A percentile compares a stretch with the other conserved stretches of the same genome.
Evolutionary conservation across 2,113 vertebrate genomes (phyloP).

Genomic region (Rattus rattus): DNA sequence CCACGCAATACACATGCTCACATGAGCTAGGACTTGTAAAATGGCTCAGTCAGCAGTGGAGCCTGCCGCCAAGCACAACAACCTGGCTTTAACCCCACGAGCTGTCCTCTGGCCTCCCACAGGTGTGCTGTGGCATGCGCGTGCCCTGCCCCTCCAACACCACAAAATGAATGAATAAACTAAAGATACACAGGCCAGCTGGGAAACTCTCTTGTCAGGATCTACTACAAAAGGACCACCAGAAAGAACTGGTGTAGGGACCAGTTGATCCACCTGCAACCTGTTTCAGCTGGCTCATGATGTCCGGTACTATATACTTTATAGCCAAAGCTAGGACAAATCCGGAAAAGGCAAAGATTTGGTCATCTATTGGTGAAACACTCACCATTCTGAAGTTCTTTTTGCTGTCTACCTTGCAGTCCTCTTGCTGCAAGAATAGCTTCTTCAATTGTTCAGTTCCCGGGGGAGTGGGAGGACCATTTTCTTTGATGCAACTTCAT

Average conservation of each 20-base stretch:
- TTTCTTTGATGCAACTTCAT: not conserved
- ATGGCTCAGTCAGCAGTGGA: not conserved
- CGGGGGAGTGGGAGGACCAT: not conserved
- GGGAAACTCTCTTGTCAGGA: not conserved
- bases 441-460: not conserved
- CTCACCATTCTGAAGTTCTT: slow-evolving; percentile 11
- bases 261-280: not conserved
- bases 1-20: not conserved
- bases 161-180: not conserved
- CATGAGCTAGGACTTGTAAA: not conserved
- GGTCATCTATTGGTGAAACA: not conserved
- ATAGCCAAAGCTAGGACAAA: not conserved
- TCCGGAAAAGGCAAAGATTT: not conserved
- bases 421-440: not conserved
- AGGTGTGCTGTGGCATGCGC: not conserved
- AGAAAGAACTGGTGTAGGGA: not conserved
- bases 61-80: not conserved
- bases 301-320: not conserved
- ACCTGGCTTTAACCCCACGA: not conserved
- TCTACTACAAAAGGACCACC: not conserved
- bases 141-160: not conserved
- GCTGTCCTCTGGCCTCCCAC: not conserved
- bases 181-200: not conserved
- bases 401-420: not conserved
- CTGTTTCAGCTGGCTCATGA: not conserved